Conservation (phyloP, 2,113 vertebrate species). For the Carassius gibelio region DNA sequence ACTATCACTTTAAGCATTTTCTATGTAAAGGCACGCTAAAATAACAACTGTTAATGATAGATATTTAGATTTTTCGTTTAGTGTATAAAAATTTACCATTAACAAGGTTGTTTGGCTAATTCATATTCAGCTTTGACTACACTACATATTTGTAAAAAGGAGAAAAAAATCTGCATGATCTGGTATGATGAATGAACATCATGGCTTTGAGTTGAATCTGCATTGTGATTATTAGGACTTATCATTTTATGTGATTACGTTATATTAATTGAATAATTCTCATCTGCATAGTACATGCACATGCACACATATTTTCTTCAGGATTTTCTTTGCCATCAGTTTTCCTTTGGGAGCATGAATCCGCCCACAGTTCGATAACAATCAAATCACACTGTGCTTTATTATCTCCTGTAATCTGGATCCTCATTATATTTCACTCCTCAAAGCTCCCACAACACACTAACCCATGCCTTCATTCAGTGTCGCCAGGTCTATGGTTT, state of each 20-base stretch:
- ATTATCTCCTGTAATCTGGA: conserved; percentile 43
- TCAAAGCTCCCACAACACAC: not conserved
- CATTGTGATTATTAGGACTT: conserved; percentile 9
- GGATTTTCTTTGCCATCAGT: not conserved
- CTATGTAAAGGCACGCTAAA: not conserved
- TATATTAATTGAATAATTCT: conserved; percentile 23
- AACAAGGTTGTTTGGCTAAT: not conserved
- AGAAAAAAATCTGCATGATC: not conserved
- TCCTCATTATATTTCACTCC: conserved; percentile 36
- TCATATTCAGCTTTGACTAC: not conserved
- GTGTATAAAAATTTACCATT: not conserved
- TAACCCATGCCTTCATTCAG: conserved; percentile 21
- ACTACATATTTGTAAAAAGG: not conserved
- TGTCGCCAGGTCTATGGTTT: conserved; percentile 12
- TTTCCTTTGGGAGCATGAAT: conserved; percentile 34
- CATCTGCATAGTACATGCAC: not conserved
- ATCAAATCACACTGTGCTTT: conserved; percentile 42
- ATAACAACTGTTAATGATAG: not conserved
- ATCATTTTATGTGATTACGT: conserved; percentile 9
- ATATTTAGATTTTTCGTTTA: not conserved
- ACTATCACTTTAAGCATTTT: not conserved
- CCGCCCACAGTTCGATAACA: conserved; percentile 42
- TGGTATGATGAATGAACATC: not conserved
- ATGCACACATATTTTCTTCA: not conserved
- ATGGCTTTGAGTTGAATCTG: conserved; percentile 1